Evolutionary conservation across 1,140 invertebrate species (phyloP).

Genomic region (Proctacanthus coquilletti): DNA sequence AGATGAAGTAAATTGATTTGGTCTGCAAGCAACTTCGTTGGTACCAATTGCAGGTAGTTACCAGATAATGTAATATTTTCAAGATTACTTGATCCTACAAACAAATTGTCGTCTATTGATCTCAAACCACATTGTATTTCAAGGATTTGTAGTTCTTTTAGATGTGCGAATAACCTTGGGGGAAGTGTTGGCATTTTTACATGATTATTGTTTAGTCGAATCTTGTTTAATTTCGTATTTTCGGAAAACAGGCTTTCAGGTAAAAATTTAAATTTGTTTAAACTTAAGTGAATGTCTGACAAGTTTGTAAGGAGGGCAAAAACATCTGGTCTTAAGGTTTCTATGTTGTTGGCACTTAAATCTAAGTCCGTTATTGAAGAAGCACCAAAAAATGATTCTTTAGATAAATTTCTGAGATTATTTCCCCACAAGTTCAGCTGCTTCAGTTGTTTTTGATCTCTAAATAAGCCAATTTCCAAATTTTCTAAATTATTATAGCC

Average conservation of each 20-base stretch:
- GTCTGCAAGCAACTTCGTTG: slow-evolving; percentile 37
- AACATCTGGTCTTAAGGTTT: slow-evolving; percentile 35
- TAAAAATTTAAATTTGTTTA: slow-evolving; percentile 40
- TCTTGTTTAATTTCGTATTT: slow-evolving; percentile 34
- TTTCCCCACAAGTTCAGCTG: slow-evolving; percentile 47
- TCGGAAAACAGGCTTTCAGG: slow-evolving; percentile 40
- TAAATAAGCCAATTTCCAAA: slow-evolving; percentile 40
- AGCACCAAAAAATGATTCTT: slow-evolving; percentile 40
- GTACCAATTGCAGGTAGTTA: slow-evolving; percentile 38
- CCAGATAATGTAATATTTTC: slow-evolving; percentile 36
- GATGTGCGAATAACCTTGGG: slow-evolving; percentile 33
- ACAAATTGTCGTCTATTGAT: slow-evolving; percentile 37
- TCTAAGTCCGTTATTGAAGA: slow-evolving; percentile 40
- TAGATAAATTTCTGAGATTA: slow-evolving; percentile 37
- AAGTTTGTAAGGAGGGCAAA: slow-evolving; percentile 41
- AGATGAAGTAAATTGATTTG: slow-evolving; percentile 36
- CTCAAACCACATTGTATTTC: slow-evolving; percentile 17
- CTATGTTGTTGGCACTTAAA: slow-evolving; percentile 42
- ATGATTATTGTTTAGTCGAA: slow-evolving; percentile 39
- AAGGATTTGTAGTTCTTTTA: slow-evolving; percentile 30
- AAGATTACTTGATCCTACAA: slow-evolving; percentile 36
- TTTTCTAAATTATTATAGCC: slow-evolving; percentile 40
- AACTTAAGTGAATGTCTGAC: slow-evolving; percentile 38
- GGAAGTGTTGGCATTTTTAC: slow-evolving; percentile 37
- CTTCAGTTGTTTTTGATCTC: slow-evolving; percentile 37